Evolutionary conservation across 2,888 invertebrate genomes (phyloP).

Genomic region (Zaprionus obscuricornis): DNA sequence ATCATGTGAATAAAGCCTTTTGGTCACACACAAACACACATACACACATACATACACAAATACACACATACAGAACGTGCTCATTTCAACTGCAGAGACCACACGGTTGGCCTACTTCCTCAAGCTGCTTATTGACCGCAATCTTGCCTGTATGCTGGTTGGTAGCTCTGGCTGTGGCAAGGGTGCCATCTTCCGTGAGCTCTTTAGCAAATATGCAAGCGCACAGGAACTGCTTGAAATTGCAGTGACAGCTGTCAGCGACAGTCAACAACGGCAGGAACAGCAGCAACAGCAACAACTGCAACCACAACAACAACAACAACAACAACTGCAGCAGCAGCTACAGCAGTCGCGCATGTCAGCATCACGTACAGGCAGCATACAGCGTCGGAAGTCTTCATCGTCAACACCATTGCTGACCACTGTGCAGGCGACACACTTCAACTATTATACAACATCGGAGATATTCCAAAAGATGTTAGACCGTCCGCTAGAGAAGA

Average conservation of each 20-base stretch:
- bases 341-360: conserved; percentile 1
- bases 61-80: conserved; percentile 85
- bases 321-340: not conserved
- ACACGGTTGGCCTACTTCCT: conserved; percentile 94
- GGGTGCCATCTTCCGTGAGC: conserved; percentile 93
- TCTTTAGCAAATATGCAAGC: conserved; percentile 82
- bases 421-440: conserved; percentile 79
- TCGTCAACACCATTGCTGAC: conserved; percentile 58
- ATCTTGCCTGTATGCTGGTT: conserved; percentile 95
- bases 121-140: conserved; percentile 90
- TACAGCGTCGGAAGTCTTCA: conserved; percentile 85
- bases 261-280: conserved; percentile 82
- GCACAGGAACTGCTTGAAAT: conserved; percentile 84
- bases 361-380: too few species aligned
- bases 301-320: too few species aligned
- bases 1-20: conserved; percentile 45
- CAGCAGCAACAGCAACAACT: conserved; percentile 17
- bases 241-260: conserved; percentile 86
- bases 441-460: conserved; percentile 97
- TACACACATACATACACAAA: not conserved
- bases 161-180: conserved; percentile 96
- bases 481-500: conserved; percentile 97
- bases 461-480: conserved; percentile 94
- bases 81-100: conserved; percentile 96
- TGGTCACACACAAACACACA: conserved; percentile 2